A percentile compares a stretch with the other conserved stretches of the same genome.
Conservation (phyloP, 2,888 invertebrate species). For the Chymomyza fuscimana region DNA sequence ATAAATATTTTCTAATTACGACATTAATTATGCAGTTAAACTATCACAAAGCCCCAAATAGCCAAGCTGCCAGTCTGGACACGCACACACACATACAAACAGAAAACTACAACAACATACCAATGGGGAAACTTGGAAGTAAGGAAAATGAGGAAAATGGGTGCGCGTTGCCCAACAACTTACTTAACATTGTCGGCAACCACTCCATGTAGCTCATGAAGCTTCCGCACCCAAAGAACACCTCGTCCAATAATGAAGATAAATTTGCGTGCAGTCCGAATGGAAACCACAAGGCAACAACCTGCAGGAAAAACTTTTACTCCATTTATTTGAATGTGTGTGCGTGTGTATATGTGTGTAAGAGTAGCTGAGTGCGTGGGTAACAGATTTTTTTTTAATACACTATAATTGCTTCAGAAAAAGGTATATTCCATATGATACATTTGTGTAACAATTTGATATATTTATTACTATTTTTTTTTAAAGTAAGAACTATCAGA, state of each 20-base stretch:
- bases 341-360: neutral
- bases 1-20: slow-evolving; percentile 8
- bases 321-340: neutral
- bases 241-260: neutral
- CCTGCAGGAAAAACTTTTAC: neutral
- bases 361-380: neutral
- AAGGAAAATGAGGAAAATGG: neutral
- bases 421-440: neutral
- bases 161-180: slow-evolving; percentile 1
- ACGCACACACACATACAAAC: neutral
- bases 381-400: neutral
- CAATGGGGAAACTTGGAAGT: neutral
- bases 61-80: neutral
- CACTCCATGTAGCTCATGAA: neutral
- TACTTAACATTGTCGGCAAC: slow-evolving; percentile 1
- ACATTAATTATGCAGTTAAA: slow-evolving; percentile 6
- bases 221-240: neutral
- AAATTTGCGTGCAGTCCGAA: neutral
- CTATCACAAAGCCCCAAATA: neutral
- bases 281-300: neutral
- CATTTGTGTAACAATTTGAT: neutral
- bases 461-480: neutral
- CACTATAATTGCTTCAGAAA: neutral
- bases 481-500: too few species aligned
- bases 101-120: neutral